Percentiles rank a stretch among this genome's conserved stretches.
phyloP scores from a whole-genome alignment of 2,797 vertebrate genomes.

The Dermochelys coriacea region DNA sequence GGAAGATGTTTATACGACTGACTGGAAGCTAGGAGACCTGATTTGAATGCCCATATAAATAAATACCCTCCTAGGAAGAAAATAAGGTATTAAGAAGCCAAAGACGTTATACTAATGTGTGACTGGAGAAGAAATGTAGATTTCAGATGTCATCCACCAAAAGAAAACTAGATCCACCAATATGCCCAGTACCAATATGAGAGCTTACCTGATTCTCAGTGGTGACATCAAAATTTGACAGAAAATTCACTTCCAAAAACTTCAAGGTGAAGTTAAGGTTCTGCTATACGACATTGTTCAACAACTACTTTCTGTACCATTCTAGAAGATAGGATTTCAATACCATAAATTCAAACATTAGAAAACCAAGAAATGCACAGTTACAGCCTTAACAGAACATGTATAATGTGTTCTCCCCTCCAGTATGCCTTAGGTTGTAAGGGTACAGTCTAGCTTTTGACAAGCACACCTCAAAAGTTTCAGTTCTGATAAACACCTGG shows the following conservation, averaged over 20 bases:
- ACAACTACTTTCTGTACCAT: neutral
- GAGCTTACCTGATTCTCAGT: neutral
- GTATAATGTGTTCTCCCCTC: neutral
- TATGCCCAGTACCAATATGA: neutral
- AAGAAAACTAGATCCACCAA: neutral
- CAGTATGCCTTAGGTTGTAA: neutral
- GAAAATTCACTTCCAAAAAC: neutral
- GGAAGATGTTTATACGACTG: neutral
- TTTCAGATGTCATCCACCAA: neutral
- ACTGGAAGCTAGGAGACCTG: neutral
- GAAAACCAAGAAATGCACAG: neutral
- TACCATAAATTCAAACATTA: neutral
- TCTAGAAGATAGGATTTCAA: neutral
- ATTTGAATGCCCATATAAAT: neutral
- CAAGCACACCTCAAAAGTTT: neutral
- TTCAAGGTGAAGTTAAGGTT: neutral
- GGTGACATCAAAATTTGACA: neutral
- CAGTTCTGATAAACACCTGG: neutral
- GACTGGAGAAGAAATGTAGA: neutral
- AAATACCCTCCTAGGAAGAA: neutral
- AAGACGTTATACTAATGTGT: neutral
- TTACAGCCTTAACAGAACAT: neutral
- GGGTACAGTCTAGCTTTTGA: neutral
- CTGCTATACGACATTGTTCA: neutral
- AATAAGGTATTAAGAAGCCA: neutral